phyloP scores from a whole-genome alignment of 2,797 vertebrate species.

The Salmo trutta region DNA sequence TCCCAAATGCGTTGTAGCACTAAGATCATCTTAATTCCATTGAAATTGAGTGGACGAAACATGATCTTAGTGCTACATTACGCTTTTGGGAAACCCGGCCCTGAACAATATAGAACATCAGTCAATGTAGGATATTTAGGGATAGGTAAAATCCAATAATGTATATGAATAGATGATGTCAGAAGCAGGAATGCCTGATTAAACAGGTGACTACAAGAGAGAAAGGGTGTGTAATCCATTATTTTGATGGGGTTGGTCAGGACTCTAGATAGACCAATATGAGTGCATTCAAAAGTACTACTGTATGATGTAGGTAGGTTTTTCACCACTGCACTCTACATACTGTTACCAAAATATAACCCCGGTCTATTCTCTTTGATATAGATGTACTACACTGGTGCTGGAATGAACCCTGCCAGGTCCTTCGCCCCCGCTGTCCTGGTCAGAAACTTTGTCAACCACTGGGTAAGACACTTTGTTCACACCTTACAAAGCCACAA shows the following conservation, averaged over 20 bases:
- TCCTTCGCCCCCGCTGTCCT: slow-evolving; percentile 93
- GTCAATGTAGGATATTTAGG: neutral
- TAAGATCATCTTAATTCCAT: no score
- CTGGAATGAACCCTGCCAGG: slow-evolving; percentile 92
- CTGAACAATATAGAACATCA: neutral
- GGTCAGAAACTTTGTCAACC: slow-evolving; percentile 91
- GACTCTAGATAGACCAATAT: neutral
- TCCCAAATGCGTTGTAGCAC: no score
- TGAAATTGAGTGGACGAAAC: no score
- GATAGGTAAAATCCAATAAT: neutral
- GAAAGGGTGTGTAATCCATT: neutral
- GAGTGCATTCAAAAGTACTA: neutral
- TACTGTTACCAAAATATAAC: neutral
- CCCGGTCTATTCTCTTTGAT: slow-evolving; percentile 6
- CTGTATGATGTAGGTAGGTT: neutral
- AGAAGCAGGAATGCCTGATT: neutral
- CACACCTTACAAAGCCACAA: neutral
- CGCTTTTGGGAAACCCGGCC: no score
- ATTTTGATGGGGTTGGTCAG: neutral
- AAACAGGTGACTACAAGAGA: neutral
- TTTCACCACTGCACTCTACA: neutral
- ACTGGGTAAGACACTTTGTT: slow-evolving; percentile 83
- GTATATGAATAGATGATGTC: neutral
- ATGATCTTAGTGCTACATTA: no score
- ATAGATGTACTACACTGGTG: slow-evolving; percentile 91